These are phyloP conservation scores for Plectus sambesii DNA, from an alignment of 1,140 invertebrate genomes.

Conservation along the genomic window DNA sequence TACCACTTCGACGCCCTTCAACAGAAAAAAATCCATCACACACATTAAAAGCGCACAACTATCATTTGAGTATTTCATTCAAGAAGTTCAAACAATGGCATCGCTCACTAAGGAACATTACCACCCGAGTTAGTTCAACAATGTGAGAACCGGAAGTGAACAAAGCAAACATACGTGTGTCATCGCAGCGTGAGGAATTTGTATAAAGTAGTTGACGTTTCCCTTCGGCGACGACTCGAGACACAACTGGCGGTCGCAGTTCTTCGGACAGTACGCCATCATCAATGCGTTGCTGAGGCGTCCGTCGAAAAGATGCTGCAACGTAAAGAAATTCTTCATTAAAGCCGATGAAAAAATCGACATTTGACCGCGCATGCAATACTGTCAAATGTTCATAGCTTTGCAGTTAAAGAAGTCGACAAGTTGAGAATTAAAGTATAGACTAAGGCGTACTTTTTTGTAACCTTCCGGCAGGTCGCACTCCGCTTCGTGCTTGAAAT, in stretches of 20 bases:
- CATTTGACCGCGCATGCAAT: too few relatives aligned
- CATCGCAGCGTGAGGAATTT: conserved; percentile 97
- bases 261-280: conserved; percentile 99
- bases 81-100: too few relatives aligned
- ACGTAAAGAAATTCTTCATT: conserved; percentile 24
- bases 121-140: too few relatives aligned
- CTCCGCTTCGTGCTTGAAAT: conserved; percentile 45
- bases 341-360: too few relatives aligned
- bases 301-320: conserved; percentile 90
- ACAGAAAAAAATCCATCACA: conserved; percentile 21
- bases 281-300: conserved; percentile 89
- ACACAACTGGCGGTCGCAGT: conserved; percentile 87
- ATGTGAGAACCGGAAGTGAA: too few relatives aligned
- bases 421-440: too few relatives aligned
- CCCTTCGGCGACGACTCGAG: conserved; percentile 85
- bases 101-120: too few relatives aligned
- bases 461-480: conserved; percentile 42
- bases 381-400: too few relatives aligned
- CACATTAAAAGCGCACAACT: conserved; percentile 10
- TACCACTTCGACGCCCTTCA: conserved; percentile 92
- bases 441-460: conserved; percentile 41
- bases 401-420: too few relatives aligned
- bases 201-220: conserved; percentile 83
- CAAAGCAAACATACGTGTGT: conserved; percentile 79
- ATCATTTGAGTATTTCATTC: too few relatives aligned